Evolutionary conservation across 37 sponge, comb jelly and placozoan genomes (phyloP).

Genomic region (Ianthella basta): DNA sequence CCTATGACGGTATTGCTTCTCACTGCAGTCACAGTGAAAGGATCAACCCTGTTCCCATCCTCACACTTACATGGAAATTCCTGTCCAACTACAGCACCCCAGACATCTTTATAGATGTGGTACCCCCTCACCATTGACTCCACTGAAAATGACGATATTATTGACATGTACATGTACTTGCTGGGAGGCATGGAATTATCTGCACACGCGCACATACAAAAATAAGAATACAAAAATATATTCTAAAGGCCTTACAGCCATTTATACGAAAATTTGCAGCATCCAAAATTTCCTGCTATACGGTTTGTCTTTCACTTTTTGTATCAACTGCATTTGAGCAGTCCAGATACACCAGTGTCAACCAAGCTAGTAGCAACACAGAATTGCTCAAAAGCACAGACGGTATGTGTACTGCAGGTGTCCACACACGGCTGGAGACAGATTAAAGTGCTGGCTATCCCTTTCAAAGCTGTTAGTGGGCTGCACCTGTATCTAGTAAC

Average conservation of each 20-base stretch:
- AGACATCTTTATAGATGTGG: conserved; percentile 47
- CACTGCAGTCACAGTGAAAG: conserved; percentile 39
- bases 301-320: too few relatives aligned
- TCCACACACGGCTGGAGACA: too few relatives aligned
- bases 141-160: background rate
- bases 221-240: background rate
- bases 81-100: conserved; percentile 40
- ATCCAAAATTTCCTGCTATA: conserved; percentile 7
- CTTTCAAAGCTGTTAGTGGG: too few relatives aligned
- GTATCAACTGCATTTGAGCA: too few relatives aligned
- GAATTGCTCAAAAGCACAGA: too few relatives aligned
- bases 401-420: too few relatives aligned
- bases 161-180: background rate
- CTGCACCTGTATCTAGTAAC: too few relatives aligned
- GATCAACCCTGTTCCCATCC: conserved; percentile 18
- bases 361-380: too few relatives aligned
- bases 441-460: too few relatives aligned
- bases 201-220: background rate
- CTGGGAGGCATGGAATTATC: background rate
- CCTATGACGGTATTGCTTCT: conserved; percentile 28
- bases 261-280: background rate
- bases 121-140: conserved; percentile 48
- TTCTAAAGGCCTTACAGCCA: background rate
- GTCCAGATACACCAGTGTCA: too few relatives aligned
- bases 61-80: conserved; percentile 34